These are phyloP conservation scores for Drosophila nannoptera DNA, from an alignment of 1,140 invertebrate genomes.

Conservation along the genomic window DNA sequence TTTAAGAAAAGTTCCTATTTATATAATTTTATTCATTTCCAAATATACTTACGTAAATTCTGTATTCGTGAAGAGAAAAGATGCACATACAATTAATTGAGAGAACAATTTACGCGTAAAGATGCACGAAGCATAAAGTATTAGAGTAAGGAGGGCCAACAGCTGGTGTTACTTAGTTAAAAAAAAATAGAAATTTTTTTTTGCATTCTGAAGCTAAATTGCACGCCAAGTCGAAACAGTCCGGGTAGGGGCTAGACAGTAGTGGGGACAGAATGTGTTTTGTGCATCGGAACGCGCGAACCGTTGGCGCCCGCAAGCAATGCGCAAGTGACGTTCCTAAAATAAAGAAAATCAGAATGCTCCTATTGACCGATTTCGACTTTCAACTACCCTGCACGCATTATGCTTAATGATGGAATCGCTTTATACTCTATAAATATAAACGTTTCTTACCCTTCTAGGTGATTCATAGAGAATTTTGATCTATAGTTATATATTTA, in stretches of 20 bases:
- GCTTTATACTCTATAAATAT: too few species aligned
- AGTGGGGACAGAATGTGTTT: conserved; percentile 13
- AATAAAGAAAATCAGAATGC: conserved; percentile 48
- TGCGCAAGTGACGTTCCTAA: conserved; percentile 57
- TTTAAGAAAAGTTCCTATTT: too few species aligned
- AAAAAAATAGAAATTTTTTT: conserved; percentile 35
- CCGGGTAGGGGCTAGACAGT: conserved; percentile 28
- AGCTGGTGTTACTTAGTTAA: conserved; percentile 54
- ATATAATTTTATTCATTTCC: too few species aligned
- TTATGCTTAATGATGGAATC: too few species aligned
- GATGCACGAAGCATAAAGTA: too few species aligned
- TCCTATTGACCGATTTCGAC: background rate
- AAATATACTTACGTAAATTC: too few species aligned
- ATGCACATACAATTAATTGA: too few species aligned
- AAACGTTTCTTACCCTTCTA: too few species aligned
- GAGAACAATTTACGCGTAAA: too few species aligned
- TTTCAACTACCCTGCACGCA: conserved; percentile 5
- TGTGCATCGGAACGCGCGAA: conserved; percentile 29
- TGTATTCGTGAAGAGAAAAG: too few species aligned
- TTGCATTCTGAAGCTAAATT: conserved; percentile 37
- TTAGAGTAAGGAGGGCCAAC: conserved; percentile 18
- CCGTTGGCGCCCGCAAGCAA: conserved; percentile 55
- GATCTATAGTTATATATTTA: too few species aligned
- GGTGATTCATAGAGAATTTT: too few species aligned
- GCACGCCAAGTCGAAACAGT: conserved; percentile 19